phyloP scores from a whole-genome alignment of 2,797 vertebrate species.

The Nannoperca obscura region DNA sequence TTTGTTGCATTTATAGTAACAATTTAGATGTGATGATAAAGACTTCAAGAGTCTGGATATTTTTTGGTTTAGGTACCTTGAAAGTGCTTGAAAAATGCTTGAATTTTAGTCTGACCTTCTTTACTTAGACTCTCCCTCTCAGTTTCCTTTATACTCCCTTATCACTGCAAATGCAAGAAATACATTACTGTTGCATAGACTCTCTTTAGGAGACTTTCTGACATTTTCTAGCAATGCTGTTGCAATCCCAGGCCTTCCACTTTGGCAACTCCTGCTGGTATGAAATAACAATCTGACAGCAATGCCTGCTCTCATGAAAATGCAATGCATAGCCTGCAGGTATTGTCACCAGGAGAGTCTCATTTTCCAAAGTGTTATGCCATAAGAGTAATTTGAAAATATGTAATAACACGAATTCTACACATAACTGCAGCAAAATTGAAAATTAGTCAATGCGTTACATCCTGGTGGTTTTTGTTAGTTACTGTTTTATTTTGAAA shows the following conservation, averaged over 20 bases:
- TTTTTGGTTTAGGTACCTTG: too few relatives aligned
- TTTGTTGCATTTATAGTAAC: too few relatives aligned
- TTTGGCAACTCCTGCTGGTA: slow-evolving; percentile 3
- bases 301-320: not conserved
- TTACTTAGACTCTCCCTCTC: not conserved
- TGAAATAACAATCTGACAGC: not conserved
- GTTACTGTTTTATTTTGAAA: too few relatives aligned
- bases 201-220: not conserved
- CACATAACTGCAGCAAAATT: not conserved
- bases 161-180: not conserved
- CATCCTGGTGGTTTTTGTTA: too few relatives aligned
- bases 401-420: not conserved
- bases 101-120: too few relatives aligned
- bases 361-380: not conserved
- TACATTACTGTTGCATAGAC: not conserved
- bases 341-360: not conserved
- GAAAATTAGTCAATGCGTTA: too few relatives aligned
- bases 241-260: not conserved
- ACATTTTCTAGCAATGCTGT: not conserved
- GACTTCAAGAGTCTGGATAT: too few relatives aligned
- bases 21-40: too few relatives aligned
- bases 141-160: not conserved
- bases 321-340: not conserved
- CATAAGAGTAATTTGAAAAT: not conserved
- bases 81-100: too few relatives aligned